Evolutionary conservation across 2,113 vertebrate genomes (phyloP).

Genomic region (Pseudolaguvia tuberculata): DNA sequence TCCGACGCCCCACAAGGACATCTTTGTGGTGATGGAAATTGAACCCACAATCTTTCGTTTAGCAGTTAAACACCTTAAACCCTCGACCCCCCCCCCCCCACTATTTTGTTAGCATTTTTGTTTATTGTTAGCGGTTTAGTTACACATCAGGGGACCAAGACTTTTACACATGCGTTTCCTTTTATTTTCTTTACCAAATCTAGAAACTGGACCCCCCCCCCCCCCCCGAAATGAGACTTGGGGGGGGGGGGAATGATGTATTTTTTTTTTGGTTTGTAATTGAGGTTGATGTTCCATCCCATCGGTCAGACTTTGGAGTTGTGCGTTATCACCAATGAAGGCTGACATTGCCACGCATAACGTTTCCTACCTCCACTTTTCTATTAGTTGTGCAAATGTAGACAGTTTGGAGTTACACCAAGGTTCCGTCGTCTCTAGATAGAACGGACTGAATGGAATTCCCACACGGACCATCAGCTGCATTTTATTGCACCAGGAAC

Average conservation of each 20-base stretch:
- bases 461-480: too few species aligned
- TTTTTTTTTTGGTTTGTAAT: neutral
- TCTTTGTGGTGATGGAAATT: too few species aligned
- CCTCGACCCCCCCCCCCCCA: too few species aligned
- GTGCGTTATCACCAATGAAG: slow-evolving; percentile 39
- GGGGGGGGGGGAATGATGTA: neutral
- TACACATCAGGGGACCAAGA: slow-evolving; percentile 22
- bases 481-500: neutral
- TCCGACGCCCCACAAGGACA: too few species aligned
- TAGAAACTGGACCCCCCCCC: neutral
- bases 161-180: neutral
- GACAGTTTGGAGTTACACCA: neutral
- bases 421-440: neutral
- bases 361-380: neutral
- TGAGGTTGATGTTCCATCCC: neutral
- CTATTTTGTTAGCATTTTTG: neutral
- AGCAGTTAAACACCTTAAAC: too few species aligned
- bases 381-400: neutral
- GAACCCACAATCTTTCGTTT: too few species aligned
- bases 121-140: too few species aligned
- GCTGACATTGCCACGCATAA: slow-evolving; percentile 14
- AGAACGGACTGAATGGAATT: neutral
- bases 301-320: neutral
- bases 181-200: neutral
- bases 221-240: neutral